Percentiles rank a stretch among this genome's conserved stretches.
These are phyloP conservation scores for Diplolepis rosae DNA, from an alignment of 2,888 invertebrate genomes.

Conservation along the genomic window DNA sequence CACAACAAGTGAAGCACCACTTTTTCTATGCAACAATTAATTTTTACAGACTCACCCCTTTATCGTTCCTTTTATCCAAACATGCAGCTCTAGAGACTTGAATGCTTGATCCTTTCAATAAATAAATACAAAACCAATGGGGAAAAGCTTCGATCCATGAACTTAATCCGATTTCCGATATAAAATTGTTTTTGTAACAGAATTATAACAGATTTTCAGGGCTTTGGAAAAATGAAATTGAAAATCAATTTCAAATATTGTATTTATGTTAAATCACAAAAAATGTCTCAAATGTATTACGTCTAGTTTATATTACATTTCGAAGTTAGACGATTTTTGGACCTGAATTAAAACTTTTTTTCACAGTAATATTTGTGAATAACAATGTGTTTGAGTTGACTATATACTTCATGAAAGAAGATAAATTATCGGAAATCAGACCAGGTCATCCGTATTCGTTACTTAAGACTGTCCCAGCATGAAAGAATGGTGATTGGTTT, in stretches of 20 bases:
- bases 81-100: not conserved
- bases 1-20: not conserved
- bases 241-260: too few relatives aligned
- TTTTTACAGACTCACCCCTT: not conserved
- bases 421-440: too few relatives aligned
- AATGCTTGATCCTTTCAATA: not conserved
- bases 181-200: not conserved
- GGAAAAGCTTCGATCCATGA: not conserved
- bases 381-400: too few relatives aligned
- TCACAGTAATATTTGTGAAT: too few relatives aligned
- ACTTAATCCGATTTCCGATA: not conserved
- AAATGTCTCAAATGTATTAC: too few relatives aligned
- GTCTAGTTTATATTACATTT: too few relatives aligned
- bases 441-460: too few relatives aligned
- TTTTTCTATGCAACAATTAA: slow-evolving; percentile 12
- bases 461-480: not conserved
- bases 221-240: too few relatives aligned
- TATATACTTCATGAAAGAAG: not conserved
- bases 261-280: too few relatives aligned
- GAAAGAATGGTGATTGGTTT: not conserved
- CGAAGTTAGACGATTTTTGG: too few relatives aligned
- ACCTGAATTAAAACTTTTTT: too few relatives aligned
- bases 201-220: too few relatives aligned
- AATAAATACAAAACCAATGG: not conserved
- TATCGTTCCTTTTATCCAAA: slow-evolving; percentile 12